phyloP scores from a whole-genome alignment of 2,797 vertebrate genomes.

The Sebastes taczanowskii region DNA sequence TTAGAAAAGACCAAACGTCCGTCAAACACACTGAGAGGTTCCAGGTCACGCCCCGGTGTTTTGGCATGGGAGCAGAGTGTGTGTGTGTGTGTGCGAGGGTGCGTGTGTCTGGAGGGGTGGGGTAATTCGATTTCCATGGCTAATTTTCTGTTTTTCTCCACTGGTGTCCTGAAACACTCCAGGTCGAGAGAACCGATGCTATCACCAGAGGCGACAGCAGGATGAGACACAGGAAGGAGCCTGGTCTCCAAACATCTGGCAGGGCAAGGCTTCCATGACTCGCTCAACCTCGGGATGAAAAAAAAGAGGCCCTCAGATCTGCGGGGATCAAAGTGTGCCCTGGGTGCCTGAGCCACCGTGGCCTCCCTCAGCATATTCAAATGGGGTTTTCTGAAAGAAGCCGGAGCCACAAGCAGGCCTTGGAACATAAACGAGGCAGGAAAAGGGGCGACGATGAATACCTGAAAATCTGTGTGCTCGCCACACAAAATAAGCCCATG shows the following conservation, averaged over 20 bases:
- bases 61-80: conserved; percentile 59
- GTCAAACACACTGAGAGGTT: conserved; percentile 65
- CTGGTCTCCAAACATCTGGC: conserved; percentile 85
- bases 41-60: conserved; percentile 69
- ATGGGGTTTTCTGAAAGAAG: conserved; percentile 77
- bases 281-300: conserved; percentile 69
- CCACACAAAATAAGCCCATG: conserved; percentile 40
- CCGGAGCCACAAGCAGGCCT: conserved; percentile 65
- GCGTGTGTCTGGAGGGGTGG: conserved; percentile 58
- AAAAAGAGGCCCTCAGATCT: conserved; percentile 76
- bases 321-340: conserved; percentile 83
- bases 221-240: conserved; percentile 84
- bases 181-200: conserved; percentile 56
- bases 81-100: neutral
- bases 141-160: conserved; percentile 72
- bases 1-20: conserved; percentile 56
- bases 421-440: conserved; percentile 57
- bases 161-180: conserved; percentile 74
- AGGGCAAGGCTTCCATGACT: conserved; percentile 77
- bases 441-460: conserved; percentile 56
- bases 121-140: conserved; percentile 76
- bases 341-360: conserved; percentile 78
- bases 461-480: conserved; percentile 59
- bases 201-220: conserved; percentile 80
- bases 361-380: conserved; percentile 80